phyloP scores from a whole-genome alignment of 1,140 invertebrate species.

The Neelides sp. region DNA sequence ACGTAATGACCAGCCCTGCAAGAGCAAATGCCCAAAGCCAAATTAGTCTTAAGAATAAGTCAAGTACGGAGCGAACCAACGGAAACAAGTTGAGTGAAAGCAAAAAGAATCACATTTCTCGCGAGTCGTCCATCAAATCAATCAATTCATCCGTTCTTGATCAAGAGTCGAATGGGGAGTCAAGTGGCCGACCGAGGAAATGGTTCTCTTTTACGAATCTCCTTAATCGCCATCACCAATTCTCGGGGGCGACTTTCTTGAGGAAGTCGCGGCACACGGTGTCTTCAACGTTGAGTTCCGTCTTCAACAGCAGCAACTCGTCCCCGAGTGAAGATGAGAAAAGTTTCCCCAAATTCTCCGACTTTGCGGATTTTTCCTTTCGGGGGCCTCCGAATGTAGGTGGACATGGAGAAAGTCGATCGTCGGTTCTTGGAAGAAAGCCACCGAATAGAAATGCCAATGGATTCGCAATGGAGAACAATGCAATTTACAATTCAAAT shows the following conservation, averaged over 20 bases:
- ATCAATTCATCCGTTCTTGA: no score
- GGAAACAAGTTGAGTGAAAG: no score
- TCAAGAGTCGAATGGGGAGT: no score
- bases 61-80: no score
- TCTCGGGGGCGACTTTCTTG: conserved; percentile 12
- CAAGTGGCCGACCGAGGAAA: conserved; percentile 15
- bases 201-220: conserved; percentile 26
- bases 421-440: conserved; percentile 2
- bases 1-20: no score
- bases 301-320: conserved; percentile 20
- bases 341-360: background rate
- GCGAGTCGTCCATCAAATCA: no score
- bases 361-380: background rate
- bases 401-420: conserved; percentile 9
- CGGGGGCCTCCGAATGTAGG: no score
- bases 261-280: conserved; percentile 18
- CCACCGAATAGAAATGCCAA: conserved; percentile 1
- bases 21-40: no score
- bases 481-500: background rate
- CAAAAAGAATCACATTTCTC: no score
- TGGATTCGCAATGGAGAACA: conserved; percentile 1
- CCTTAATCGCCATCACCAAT: conserved; percentile 14
- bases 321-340: background rate
- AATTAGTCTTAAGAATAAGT: no score
- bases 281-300: conserved; percentile 22